Percentiles rank a stretch among this genome's conserved stretches.
phyloP scores from a whole-genome alignment of 64 coral and sea anemone genomes.

The Montipora efflorescens region DNA sequence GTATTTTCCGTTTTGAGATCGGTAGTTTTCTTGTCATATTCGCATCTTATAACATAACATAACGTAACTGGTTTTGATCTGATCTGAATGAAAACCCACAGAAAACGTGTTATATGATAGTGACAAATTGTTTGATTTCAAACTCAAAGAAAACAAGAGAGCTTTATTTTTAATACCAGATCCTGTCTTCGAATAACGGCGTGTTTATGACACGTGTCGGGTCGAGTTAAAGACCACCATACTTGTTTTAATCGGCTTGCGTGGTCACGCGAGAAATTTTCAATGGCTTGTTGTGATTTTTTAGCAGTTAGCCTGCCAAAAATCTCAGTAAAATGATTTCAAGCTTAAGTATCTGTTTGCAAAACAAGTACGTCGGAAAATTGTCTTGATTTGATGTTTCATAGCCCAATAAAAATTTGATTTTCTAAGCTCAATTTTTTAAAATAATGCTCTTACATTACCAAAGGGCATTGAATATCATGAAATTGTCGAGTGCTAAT shows the following conservation, averaged over 20 bases:
- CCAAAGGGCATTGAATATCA: background rate
- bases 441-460: background rate
- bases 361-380: background rate
- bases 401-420: no score
- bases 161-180: no score
- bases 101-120: no score
- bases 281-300: background rate
- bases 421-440: no score
- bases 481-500: background rate
- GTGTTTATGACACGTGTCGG: background rate
- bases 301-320: background rate
- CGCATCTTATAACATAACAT: no score
- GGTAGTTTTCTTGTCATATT: no score
- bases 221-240: background rate
- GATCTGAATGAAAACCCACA: no score
- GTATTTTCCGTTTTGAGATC: no score
- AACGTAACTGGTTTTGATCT: no score
- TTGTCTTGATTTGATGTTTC: background rate
- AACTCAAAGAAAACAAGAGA: no score
- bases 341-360: background rate
- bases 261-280: slow-evolving; percentile 5
- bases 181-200: no score
- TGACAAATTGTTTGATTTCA: no score
- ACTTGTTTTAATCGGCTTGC: background rate
- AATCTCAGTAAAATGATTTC: background rate